Base-by-base conservation (phyloP, 2,888 invertebrate genomes). In the Meliscaeva auricollis region DNA sequence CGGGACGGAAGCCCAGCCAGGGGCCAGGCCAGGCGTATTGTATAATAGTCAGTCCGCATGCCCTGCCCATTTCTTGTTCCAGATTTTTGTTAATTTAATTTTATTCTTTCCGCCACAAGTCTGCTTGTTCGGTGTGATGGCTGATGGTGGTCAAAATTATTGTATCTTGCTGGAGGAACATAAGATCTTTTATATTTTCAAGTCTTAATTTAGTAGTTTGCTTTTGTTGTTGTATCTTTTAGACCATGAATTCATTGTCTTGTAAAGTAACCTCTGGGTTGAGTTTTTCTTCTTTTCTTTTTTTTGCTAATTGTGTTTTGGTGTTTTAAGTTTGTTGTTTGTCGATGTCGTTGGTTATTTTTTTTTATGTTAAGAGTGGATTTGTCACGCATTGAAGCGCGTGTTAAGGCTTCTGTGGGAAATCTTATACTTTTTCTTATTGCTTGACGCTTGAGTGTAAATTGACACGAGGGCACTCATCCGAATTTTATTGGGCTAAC, bases 331-430 rank as follows among this genome's bases (percentile, higher is more conserved):
- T 62, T 60, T 2, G 26, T 26, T 3, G 26, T 26, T 17, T 26
- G 17, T 62, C 30, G 30, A 13, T 62, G 8, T 50, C 13, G 38
- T 38, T 38, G 38, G 22, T 41, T n/a, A n/a, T n/a, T n/a, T n/a
- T n/a, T n/a, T n/a, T 22, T 35, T 56, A 66, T 35, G 26, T 38
- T 50, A 41, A 38, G 58, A 58, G 70, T 41, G 20, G 50, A 52
- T 72, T n/a, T 72, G 81, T 76, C 81, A 82, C 76, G 81, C 81
- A 76, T 72, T 76, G 70, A 66, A 75, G 62, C 80, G 80, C 80
- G 54, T 62, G 68, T 54, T 75, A 50, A 48, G 56, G 38, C 50
- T 73, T 77, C 50, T 35, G 76, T 75, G 80, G 58, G 76, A 81
- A 81, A 81, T 54, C 44, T 54, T 68, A 80, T 74, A 80, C n/a